Base-by-base conservation (phyloP, 2,113 vertebrate species). In the Apeltes quadracus region DNA sequence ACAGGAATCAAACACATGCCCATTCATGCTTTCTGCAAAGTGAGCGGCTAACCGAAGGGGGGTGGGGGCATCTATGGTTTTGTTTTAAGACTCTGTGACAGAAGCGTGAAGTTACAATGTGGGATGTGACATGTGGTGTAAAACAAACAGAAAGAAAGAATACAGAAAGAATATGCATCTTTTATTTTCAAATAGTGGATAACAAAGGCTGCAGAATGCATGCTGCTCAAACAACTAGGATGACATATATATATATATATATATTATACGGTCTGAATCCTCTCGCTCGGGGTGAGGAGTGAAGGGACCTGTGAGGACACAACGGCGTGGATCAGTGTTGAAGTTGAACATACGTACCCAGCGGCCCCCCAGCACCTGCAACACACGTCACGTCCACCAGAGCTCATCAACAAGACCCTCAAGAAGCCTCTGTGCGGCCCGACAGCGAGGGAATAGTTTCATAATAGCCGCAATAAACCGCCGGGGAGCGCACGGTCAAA, bases 321-420 rank as follows among this genome's bases (percentile, higher is more conserved):
- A 50, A 12, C 27, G 57, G 46, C 18, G 50, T 14, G 39, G 66
- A 56, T 16, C 23, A 5, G 62, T 15, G 68, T 44, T 58, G 58
- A 15, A 1, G 70, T 43, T 29, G 27, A 22, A 56, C 0, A 54
- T 91, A 92, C 91, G 2, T 92, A 92, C 90, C 90, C 20, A 86
- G 0, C 0, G 78, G 73, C 69, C 54, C 62, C 80, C 87, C 88
- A 2, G 7, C 15, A 48, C 87, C 91, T 93, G 88, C 9, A 90
- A 90, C 64, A 87, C 12, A 90, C 38, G 78, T 23, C 23, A 3
- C 68, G 29, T 68, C 46, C 32, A 34, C 32, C 32, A 34, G 32
- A 34, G 32, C 32, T 34, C 32, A 34, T 7, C 32, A 7, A 34
- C 32, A 34, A 7, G 32, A 18, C 43, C 15, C 43, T 44, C 43